phyloP scores from a whole-genome alignment of 2,797 vertebrate genomes.

The Lagodon rhomboides region DNA sequence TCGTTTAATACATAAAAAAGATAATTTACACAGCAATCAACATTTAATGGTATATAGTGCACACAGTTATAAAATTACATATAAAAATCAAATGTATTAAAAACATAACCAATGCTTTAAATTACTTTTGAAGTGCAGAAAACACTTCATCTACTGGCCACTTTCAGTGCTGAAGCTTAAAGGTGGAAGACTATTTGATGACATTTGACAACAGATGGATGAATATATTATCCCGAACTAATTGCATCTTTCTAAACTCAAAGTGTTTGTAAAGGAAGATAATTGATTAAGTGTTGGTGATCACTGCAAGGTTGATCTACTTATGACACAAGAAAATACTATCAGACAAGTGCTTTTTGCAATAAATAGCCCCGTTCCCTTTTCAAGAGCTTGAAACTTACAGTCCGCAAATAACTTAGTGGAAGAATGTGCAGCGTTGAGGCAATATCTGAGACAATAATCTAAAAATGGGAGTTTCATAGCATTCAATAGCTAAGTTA shows the following conservation, averaged over 20 bases:
- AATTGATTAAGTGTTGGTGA: background rate
- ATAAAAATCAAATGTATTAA: slow-evolving; percentile 9
- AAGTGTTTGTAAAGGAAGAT: background rate
- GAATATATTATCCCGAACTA: background rate
- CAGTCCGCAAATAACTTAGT: background rate
- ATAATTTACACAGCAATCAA: slow-evolving; percentile 38
- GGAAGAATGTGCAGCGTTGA: background rate
- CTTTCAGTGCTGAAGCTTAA: slow-evolving; percentile 50
- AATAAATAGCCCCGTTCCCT: background rate
- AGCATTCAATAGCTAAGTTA: background rate
- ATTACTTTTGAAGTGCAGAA: slow-evolving; percentile 5
- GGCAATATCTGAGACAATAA: background rate
- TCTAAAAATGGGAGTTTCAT: background rate
- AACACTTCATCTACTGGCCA: background rate
- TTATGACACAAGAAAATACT: background rate
- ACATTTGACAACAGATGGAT: background rate
- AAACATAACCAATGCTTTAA: background rate
- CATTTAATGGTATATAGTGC: slow-evolving; percentile 4
- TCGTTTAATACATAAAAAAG: slow-evolving; percentile 41
- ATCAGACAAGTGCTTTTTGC: slow-evolving; percentile 19
- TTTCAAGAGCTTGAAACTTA: background rate
- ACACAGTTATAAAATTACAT: background rate
- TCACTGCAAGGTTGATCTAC: background rate
- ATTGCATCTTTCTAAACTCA: background rate
- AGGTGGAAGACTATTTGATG: slow-evolving; percentile 10